Conservation (phyloP, 2,113 vertebrate genomes). For the Henicopernis longicauda region DNA sequence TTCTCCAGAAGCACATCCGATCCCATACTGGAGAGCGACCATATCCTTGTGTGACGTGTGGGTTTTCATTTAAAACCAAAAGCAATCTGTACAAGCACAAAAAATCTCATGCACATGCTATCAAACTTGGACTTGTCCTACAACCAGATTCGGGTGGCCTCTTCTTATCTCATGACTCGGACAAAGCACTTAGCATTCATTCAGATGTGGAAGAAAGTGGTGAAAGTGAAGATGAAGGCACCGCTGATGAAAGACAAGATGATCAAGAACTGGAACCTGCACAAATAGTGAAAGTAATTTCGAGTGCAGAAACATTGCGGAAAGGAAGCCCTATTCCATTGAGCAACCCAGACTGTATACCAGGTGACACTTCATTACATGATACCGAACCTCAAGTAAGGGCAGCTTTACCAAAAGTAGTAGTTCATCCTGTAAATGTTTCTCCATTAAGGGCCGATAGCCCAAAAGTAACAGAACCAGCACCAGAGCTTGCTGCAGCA, state of each 20-base stretch:
- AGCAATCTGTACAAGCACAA: constrained; percentile 99
- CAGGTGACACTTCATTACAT: constrained; percentile 67
- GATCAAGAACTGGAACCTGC: constrained; percentile 77
- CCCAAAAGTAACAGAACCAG: constrained; percentile 78
- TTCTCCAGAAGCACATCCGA: constrained; percentile 95
- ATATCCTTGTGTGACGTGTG: constrained; percentile 95
- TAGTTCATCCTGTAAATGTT: constrained; percentile 87
- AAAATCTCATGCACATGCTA: constrained; percentile 97
- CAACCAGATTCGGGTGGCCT: constrained; percentile 84
- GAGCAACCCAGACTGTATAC: constrained; percentile 54
- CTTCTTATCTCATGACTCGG: constrained; percentile 86
- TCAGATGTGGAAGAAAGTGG: constrained; percentile 92
- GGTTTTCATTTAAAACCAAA: constrained; percentile 99
- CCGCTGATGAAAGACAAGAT: constrained; percentile 78
- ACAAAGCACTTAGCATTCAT: constrained; percentile 87
- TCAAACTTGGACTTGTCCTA: constrained; percentile 91
- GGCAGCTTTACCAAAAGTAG: constrained; percentile 88
- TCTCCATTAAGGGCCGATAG: constrained; percentile 87
- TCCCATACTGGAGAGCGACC: constrained; percentile 98
- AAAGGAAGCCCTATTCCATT: constrained; percentile 66
- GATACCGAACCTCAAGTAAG: constrained; percentile 79
- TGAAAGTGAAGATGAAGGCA: constrained; percentile 91
- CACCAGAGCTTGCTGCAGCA: constrained; percentile 76
- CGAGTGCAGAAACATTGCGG: constrained; percentile 72
- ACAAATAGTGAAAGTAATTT: constrained; percentile 72